These are phyloP conservation scores for Solenodon paradoxus DNA, from an alignment of 2,113 vertebrate genomes.

Conservation along the genomic window DNA sequence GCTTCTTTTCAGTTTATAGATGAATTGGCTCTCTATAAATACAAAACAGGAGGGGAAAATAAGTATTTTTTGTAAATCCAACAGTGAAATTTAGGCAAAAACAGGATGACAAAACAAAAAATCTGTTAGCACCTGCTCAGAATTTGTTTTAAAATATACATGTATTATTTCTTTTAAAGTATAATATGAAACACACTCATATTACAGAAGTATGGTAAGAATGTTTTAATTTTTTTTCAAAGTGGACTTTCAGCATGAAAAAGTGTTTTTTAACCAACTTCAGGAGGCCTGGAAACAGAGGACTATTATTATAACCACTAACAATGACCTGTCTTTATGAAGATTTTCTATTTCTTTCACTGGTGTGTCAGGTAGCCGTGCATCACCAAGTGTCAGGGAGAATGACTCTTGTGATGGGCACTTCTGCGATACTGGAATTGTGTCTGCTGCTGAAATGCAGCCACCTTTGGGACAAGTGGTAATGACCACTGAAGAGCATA, in stretches of 20 bases:
- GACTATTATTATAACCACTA: background rate
- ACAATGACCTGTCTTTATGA: background rate
- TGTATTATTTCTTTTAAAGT: background rate
- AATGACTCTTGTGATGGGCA: background rate
- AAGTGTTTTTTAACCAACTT: background rate
- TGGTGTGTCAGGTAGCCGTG: background rate
- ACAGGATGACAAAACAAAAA: background rate
- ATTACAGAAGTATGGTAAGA: background rate
- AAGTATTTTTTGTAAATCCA: background rate
- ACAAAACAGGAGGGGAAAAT: background rate
- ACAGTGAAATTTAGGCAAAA: background rate
- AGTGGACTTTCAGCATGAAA: background rate
- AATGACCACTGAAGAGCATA: slow-evolving; percentile 43
- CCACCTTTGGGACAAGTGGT: slow-evolving; percentile 39
- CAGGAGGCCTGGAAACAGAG: background rate
- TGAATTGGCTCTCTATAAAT: background rate
- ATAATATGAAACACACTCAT: background rate
- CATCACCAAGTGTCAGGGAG: background rate
- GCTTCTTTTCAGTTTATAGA: background rate
- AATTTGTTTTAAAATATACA: background rate
- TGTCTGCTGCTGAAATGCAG: slow-evolving; percentile 23
- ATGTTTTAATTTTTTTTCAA: background rate
- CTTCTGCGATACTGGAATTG: background rate
- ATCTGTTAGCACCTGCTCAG: background rate
- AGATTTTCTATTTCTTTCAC: background rate